Base-by-base conservation (phyloP, 2,113 vertebrate species). In the Nansenia antarctica region DNA sequence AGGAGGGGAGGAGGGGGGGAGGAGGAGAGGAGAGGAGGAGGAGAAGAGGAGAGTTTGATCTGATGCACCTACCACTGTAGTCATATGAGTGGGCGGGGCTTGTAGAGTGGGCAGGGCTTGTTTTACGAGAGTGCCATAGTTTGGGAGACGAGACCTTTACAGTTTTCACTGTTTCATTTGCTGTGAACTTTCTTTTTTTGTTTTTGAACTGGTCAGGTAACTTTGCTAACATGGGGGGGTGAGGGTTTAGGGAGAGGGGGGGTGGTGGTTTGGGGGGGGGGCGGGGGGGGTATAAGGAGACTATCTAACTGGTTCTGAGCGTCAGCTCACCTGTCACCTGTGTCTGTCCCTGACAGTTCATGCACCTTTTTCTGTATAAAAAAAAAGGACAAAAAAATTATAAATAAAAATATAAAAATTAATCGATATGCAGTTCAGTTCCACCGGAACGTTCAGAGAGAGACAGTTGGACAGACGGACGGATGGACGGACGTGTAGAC, bases 161-260 rank as follows among this genome's bases (percentile, higher is more conserved):
- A 70, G 63, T 84, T 81, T 78, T 86, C 88, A 91, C 90, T 91
- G 61, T 85, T 86, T 80, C 59, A 87, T 94, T 94, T 94, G 82
- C 91, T 91, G 93, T 95, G 94, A 88, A 74, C 49, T 69, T 76
- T 72, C 22, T 52, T 67, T 70, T 62, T 65, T 73, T 67, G n/a
- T 70, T 62, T 65, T 77, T 72, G 30, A 71, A 77, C 61, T 69
- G 32, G 81, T 84, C 79, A 86, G 81, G 73, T 82, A 72, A 72
- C 76, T 77, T 85, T 79, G 67, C 74, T 63, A 64, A 66, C 64
- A 79, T 78, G 80, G 77, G 70, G 69, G 77, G 84, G 83, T 27
- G 77, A 82, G 76, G 74, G 80, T 70, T 83, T 74, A 49, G 45
- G 45, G 20, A 15, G 3, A 5, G 39, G 5, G 37, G 12, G 0